Percentiles rank a stretch among this genome's conserved stretches.
Conservation (phyloP, 2,113 vertebrate species). For the Genyomyrus donnyi region DNA sequence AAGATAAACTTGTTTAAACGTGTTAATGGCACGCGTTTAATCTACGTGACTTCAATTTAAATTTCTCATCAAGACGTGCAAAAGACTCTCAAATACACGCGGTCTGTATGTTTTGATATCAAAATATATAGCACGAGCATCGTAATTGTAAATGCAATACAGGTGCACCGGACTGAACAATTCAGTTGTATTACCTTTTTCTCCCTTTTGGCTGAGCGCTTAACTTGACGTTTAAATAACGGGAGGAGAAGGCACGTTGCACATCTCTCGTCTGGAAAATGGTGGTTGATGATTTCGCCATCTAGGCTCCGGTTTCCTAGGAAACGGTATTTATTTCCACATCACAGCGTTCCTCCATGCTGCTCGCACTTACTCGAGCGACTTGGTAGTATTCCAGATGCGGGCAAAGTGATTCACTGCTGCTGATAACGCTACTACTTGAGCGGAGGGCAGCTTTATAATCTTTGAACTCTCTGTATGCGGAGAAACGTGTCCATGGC, state of each 20-base stretch:
- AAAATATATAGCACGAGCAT: background rate
- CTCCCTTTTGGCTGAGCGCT: background rate
- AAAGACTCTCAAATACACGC: background rate
- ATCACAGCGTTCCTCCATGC: conserved; percentile 2
- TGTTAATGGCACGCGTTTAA: background rate
- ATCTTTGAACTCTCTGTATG: background rate
- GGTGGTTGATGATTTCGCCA: conserved; percentile 43
- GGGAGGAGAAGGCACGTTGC: conserved; percentile 22
- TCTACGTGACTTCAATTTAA: background rate
- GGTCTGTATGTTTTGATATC: background rate
- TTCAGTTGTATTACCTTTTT: background rate
- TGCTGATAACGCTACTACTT: background rate
- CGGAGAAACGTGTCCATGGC: background rate
- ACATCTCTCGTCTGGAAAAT: conserved; percentile 46
- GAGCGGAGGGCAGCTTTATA: background rate
- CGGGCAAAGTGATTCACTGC: background rate
- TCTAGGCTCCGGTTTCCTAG: conserved; percentile 53
- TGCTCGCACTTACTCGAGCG: conserved; percentile 4
- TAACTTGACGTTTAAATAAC: conserved; percentile 20
- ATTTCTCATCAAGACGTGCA: background rate
- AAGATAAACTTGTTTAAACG: background rate
- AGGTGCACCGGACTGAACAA: background rate
- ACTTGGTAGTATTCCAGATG: background rate
- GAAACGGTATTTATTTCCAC: conserved; percentile 43
- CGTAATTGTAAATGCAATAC: background rate